A percentile compares a stretch with the other conserved stretches of the same genome.
Evolutionary conservation across 2,888 invertebrate species (phyloP).

Genomic region (Heliconius charithonia): DNA sequence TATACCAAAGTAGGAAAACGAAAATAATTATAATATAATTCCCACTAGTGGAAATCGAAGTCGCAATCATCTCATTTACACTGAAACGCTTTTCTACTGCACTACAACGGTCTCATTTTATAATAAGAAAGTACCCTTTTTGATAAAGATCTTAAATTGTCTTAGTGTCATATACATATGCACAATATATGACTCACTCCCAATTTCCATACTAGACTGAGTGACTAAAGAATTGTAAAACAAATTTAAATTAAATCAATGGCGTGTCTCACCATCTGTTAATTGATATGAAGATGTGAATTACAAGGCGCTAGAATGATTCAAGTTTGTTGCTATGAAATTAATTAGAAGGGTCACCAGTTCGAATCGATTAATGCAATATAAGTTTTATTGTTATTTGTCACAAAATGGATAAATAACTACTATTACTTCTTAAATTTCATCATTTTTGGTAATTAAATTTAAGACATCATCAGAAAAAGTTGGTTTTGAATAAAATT

Average conservation of each 20-base stretch:
- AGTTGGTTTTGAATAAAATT: too few relatives aligned
- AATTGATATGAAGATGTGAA: not conserved
- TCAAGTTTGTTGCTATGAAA: conserved; percentile 6
- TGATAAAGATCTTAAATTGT: not conserved
- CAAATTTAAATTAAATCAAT: not conserved
- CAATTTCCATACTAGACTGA: not conserved
- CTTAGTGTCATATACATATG: not conserved
- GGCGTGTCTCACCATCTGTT: not conserved
- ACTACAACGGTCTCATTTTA: not conserved
- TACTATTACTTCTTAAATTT: too few relatives aligned
- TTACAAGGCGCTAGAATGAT: conserved; percentile 4
- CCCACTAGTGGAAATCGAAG: not conserved
- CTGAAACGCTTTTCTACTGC: not conserved
- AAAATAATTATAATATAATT: not conserved
- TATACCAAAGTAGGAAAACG: not conserved
- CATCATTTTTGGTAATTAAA: too few relatives aligned
- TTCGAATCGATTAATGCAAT: not conserved
- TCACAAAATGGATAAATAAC: not conserved
- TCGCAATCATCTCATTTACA: not conserved
- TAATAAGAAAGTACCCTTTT: not conserved
- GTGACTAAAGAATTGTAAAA: conserved; percentile 13
- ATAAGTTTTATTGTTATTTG: not conserved
- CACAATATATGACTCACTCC: not conserved
- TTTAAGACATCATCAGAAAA: too few relatives aligned
- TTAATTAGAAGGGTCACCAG: not conserved